Conservation (phyloP, 2,797 vertebrate species). For the Rhynchonycteris naso region DNA sequence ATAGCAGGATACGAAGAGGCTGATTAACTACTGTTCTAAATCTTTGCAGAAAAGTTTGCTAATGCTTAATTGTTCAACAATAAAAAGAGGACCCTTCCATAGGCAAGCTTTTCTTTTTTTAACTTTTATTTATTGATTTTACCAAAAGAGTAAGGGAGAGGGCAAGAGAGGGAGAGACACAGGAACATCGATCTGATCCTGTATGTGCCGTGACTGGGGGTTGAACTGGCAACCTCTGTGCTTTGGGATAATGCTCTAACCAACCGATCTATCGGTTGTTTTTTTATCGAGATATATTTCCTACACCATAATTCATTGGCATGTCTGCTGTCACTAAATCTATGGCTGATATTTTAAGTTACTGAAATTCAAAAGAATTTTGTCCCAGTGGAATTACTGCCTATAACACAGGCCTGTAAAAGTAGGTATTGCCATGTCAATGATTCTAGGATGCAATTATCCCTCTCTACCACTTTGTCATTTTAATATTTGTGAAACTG, state of each 20-base stretch:
- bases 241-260: no score
- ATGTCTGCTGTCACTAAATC: neutral
- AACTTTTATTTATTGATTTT: no score
- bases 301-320: neutral
- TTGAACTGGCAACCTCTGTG: no score
- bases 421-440: neutral
- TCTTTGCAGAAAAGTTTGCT: slow-evolving; percentile 45
- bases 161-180: no score
- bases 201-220: no score
- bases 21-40: slow-evolving; percentile 65
- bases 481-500: slow-evolving; percentile 55
- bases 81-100: neutral
- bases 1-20: slow-evolving; percentile 79
- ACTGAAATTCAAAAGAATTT: slow-evolving; percentile 46
- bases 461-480: neutral
- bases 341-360: slow-evolving; percentile 12
- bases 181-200: no score
- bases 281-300: neutral
- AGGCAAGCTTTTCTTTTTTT: neutral
- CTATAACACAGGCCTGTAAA: slow-evolving; percentile 14
- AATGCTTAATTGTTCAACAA: slow-evolving; percentile 50
- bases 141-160: no score
- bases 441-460: slow-evolving; percentile 15
- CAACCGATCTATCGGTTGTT: no score
- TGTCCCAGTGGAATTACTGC: neutral